These are phyloP conservation scores for Phylloscopus collybita DNA, from an alignment of 2,797 vertebrate species.

Conservation along the genomic window DNA sequence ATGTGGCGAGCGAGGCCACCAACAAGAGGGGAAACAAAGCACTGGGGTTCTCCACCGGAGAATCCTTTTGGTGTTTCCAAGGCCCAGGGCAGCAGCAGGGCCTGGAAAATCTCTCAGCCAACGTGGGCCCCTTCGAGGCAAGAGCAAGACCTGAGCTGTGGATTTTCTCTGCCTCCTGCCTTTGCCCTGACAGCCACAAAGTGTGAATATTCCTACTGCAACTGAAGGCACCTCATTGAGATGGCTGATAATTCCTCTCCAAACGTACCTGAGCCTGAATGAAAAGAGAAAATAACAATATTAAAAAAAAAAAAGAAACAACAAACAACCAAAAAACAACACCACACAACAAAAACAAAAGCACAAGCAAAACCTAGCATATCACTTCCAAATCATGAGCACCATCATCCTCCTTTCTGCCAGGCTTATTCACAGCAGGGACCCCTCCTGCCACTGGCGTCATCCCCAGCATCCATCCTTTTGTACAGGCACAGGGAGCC, in stretches of 20 bases:
- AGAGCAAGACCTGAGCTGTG: not conserved
- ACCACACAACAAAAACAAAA: not conserved
- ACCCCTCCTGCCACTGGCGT: not conserved
- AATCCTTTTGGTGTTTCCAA: not conserved
- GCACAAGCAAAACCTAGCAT: not conserved
- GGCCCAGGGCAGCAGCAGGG: not conserved
- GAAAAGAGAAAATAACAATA: not conserved
- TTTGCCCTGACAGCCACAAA: not conserved
- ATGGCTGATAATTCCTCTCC: not conserved
- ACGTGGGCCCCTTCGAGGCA: not conserved
- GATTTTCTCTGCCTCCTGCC: not conserved
- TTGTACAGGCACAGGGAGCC: not conserved
- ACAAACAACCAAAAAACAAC: fast-evolving
- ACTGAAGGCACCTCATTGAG: not conserved
- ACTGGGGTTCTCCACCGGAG: not conserved
- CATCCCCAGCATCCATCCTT: not conserved
- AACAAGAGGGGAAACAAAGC: not conserved
- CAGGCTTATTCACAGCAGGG: not conserved
- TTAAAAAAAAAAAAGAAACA: fast-evolving
- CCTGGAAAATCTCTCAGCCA: not conserved
- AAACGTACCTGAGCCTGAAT: not conserved
- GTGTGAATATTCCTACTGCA: not conserved
- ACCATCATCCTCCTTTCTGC: not conserved
- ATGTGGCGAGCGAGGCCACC: not conserved
- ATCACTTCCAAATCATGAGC: not conserved